Conservation (phyloP, 2,113 vertebrate species). For the Hyperopisus bebe region DNA sequence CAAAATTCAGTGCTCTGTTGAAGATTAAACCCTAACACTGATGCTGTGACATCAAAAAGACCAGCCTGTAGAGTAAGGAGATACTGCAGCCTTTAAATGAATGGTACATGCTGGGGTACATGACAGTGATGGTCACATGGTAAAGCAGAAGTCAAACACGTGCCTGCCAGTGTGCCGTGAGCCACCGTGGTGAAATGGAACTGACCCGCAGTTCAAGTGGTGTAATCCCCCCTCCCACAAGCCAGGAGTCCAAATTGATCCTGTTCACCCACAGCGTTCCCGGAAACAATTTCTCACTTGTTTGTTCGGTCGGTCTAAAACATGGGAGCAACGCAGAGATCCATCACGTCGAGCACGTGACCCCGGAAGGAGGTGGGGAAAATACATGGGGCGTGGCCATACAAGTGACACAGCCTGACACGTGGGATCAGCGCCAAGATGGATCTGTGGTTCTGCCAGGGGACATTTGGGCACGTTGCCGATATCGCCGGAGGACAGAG, state of each 20-base stretch:
- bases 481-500: neutral
- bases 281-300: conserved; percentile 62
- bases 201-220: conserved; percentile 52
- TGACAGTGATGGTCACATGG: conserved; percentile 5
- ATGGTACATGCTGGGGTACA: neutral
- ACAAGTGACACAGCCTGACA: neutral
- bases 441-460: neutral
- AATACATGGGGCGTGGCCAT: neutral
- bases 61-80: neutral
- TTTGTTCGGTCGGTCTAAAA: conserved; percentile 57
- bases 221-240: conserved; percentile 40
- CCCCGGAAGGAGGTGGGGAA: neutral
- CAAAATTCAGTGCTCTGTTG: neutral
- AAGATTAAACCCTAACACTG: neutral
- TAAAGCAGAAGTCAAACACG: conserved; percentile 49
- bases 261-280: conserved; percentile 35
- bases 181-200: conserved; percentile 58
- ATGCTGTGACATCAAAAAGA: neutral
- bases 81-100: neutral
- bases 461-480: neutral
- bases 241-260: conserved; percentile 45
- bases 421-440: neutral
- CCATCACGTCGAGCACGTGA: conserved; percentile 41
- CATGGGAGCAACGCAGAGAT: conserved; percentile 34
- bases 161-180: conserved; percentile 45